Base-by-base conservation (phyloP, 2,888 invertebrate genomes). In the Rugalucina vietnamica region DNA sequence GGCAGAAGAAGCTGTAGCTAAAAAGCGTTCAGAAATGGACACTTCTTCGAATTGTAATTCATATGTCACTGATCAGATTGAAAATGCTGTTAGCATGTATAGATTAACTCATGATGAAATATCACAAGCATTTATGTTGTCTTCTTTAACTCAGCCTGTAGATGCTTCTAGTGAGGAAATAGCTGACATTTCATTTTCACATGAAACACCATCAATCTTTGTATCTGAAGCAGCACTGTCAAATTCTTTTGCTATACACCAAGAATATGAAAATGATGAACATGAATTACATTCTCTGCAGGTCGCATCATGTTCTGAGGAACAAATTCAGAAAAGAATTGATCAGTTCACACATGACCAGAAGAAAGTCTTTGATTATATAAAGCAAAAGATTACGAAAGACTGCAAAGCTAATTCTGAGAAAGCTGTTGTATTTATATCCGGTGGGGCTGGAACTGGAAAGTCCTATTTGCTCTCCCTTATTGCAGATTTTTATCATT, bases 381-480 rank as follows among this genome's bases (percentile, higher is more conserved):
- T 54, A 8, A 8, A 54, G n/a, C 43, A 43, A 18, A 43, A 43
- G 18, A 43, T 43, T 12, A 43, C 10, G 8, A 43, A 43, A 43
- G 18, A 8, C 18, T 8, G 10, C 8, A 12, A 8, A 12, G 18
- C 8, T 12, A 18, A 18, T 12, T 12, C 43, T 12, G 43, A 43
- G 18, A 43, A 43, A 18, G 43, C 43, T 18, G 8, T 43, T 39
- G 65, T 72, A 12, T 81, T 82, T 32, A 70, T 84, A n/a, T 69
- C 79, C 39, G 84, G 84, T 71, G 81, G 84, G 27, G 84, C 79
- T 65, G 84, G 84, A 14, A 65, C 69, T 72, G 86, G 84, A 18
- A 84, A 87, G 50, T 76, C 82, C 3, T 86, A 83, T 84, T 24
- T 78, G 12, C 18, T 57, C 5, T 65, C 57, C 18, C 69, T 83